These are phyloP conservation scores for Phortica okadai DNA, from an alignment of 2,888 invertebrate genomes.

Conservation along the genomic window DNA sequence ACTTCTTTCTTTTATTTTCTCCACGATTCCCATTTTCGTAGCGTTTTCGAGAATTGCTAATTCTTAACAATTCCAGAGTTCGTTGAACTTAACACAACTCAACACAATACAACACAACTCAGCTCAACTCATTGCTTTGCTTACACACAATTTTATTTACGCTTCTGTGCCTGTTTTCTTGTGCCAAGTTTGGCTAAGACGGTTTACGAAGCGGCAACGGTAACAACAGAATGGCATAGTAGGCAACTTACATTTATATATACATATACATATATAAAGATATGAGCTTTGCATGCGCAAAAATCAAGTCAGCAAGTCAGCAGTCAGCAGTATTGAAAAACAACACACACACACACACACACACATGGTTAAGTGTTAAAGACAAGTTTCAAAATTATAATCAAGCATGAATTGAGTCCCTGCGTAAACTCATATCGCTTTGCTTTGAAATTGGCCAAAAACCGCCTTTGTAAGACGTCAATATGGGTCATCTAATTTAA, in stretches of 20 bases:
- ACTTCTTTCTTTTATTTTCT: slow-evolving; percentile 59
- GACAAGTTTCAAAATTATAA: no score
- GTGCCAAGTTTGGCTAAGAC: neutral
- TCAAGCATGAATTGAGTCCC: no score
- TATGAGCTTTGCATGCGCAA: slow-evolving; percentile 27
- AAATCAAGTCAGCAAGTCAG: slow-evolving; percentile 41
- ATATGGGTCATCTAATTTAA: neutral
- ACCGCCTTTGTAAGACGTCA: neutral
- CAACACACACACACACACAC: slow-evolving; percentile 27
- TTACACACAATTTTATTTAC: slow-evolving; percentile 56
- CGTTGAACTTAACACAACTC: slow-evolving; percentile 63
- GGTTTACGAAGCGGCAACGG: neutral
- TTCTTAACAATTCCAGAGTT: slow-evolving; percentile 71
- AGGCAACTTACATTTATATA: slow-evolving; percentile 31
- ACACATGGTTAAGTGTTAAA: neutral
- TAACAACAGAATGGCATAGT: slow-evolving; percentile 23
- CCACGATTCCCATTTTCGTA: slow-evolving; percentile 63
- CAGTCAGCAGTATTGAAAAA: slow-evolving; percentile 45
- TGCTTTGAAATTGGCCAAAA: neutral
- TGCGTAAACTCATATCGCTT: no score
- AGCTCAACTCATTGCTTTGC: slow-evolving; percentile 16
- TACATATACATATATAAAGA: slow-evolving; percentile 59
- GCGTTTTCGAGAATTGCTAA: slow-evolving; percentile 72
- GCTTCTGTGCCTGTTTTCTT: slow-evolving; percentile 43
- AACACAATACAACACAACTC: slow-evolving; percentile 41